Conservation (phyloP, 92 coral and sea anemone genomes). For the Parazoanthus swiftii region DNA sequence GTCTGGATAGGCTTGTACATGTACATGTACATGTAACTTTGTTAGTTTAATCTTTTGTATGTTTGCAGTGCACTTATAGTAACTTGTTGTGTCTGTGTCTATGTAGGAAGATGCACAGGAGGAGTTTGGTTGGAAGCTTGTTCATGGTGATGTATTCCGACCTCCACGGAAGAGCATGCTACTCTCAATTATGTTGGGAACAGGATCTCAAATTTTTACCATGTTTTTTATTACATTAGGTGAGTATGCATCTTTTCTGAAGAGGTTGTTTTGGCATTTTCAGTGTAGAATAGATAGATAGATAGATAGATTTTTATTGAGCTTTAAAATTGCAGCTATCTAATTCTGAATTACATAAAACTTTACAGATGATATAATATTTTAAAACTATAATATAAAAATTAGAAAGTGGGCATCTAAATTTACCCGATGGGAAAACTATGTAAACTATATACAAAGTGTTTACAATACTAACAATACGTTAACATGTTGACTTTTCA, state of each 20-base stretch:
- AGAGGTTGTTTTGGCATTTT: not conserved
- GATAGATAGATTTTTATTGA: too few relatives aligned
- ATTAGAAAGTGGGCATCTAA: too few relatives aligned
- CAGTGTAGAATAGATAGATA: too few relatives aligned
- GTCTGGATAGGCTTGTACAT: not conserved
- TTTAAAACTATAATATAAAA: too few relatives aligned
- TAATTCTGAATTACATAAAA: too few relatives aligned
- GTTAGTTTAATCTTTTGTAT: too few relatives aligned
- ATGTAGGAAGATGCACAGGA: slow-evolving; percentile 93
- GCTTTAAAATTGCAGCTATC: too few relatives aligned
- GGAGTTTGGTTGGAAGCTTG: slow-evolving; percentile 98
- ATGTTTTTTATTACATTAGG: slow-evolving; percentile 93
- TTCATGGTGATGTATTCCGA: slow-evolving; percentile 99
- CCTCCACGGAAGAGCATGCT: slow-evolving; percentile 96
- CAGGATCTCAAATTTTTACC: slow-evolving; percentile 86
- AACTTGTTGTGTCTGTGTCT: not conserved
- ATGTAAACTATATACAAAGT: too few relatives aligned
- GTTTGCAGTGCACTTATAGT: not conserved
- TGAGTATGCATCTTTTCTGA: slow-evolving; percentile 15
- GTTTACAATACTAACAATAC: not conserved
- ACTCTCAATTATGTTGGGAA: slow-evolving; percentile 85
- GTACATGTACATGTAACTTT: too few relatives aligned
- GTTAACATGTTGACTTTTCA: too few relatives aligned
- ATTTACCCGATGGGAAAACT: too few relatives aligned
- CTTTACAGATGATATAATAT: too few relatives aligned